Percentiles rank a stretch among this genome's conserved stretches.
phyloP scores from a whole-genome alignment of 2,888 invertebrate genomes.

The Nycteola revayana region DNA sequence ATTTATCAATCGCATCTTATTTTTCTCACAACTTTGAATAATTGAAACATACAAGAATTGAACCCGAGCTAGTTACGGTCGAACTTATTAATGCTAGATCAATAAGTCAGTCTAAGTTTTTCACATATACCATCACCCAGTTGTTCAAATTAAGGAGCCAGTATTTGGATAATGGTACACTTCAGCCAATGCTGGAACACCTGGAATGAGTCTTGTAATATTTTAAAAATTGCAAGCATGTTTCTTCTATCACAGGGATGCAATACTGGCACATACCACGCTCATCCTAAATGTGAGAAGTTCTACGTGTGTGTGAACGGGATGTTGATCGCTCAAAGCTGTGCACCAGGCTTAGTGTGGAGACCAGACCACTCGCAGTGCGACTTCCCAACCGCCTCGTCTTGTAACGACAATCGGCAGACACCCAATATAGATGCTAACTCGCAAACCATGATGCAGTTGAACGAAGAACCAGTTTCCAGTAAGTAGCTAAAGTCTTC shows the following conservation, averaged over 20 bases:
- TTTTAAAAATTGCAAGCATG: not conserved
- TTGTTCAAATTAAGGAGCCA: too few relatives aligned
- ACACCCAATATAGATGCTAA: conserved; percentile 47
- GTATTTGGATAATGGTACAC: too few relatives aligned
- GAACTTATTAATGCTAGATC: too few relatives aligned
- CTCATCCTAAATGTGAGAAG: conserved; percentile 87
- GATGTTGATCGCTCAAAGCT: conserved; percentile 85
- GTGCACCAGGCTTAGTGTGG: conserved; percentile 90
- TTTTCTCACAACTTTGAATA: too few relatives aligned
- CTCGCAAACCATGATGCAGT: conserved; percentile 39
- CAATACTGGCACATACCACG: conserved; percentile 87
- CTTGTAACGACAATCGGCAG: conserved; percentile 76
- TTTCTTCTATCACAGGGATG: conserved; percentile 68
- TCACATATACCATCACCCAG: too few relatives aligned
- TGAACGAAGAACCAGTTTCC: conserved; percentile 39
- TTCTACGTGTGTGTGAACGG: conserved; percentile 91
- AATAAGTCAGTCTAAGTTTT: too few relatives aligned
- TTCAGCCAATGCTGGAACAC: too few relatives aligned
- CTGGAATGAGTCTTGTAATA: too few relatives aligned
- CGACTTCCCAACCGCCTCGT: conserved; percentile 87
- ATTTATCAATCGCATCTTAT: too few relatives aligned
- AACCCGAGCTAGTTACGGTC: too few relatives aligned
- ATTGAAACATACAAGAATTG: too few relatives aligned
- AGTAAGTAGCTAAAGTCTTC: conserved; percentile 21
- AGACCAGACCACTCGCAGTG: conserved; percentile 85